A percentile compares a stretch with the other conserved stretches of the same genome.
Conservation (phyloP, 2,888 invertebrate genomes). For the Scaptomyza reducta region DNA sequence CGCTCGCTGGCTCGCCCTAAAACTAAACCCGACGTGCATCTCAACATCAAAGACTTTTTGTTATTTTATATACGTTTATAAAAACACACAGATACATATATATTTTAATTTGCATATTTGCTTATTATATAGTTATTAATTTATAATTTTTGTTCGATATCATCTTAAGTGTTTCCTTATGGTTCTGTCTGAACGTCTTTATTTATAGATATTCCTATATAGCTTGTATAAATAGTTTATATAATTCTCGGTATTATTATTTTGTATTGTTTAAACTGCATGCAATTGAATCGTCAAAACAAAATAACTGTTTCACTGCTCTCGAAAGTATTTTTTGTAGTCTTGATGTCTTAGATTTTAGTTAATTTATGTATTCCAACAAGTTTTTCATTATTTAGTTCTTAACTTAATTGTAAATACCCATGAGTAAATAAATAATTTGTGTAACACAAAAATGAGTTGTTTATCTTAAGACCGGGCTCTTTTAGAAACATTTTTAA, state of each 20-base stretch:
- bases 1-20: slow-evolving; percentile 60
- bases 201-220: slow-evolving; percentile 40
- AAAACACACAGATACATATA: slow-evolving; percentile 20
- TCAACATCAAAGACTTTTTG: slow-evolving; percentile 78
- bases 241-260: slow-evolving; percentile 73
- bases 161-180: slow-evolving; percentile 11
- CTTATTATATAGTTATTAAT: slow-evolving; percentile 46
- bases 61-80: slow-evolving; percentile 44
- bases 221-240: slow-evolving; percentile 40
- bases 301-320: slow-evolving; percentile 32
- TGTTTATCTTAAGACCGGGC: slow-evolving; percentile 9
- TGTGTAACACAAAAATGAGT: slow-evolving; percentile 28
- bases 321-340: slow-evolving; percentile 64
- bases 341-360: slow-evolving; percentile 48
- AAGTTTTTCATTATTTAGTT: slow-evolving; percentile 70
- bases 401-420: slow-evolving; percentile 58
- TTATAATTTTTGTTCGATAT: slow-evolving; percentile 27
- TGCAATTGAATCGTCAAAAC: slow-evolving; percentile 66
- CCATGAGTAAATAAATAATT: slow-evolving; percentile 60
- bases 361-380: slow-evolving; percentile 58
- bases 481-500: slow-evolving; percentile 4
- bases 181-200: slow-evolving; percentile 25
- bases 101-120: slow-evolving; percentile 41
- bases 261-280: slow-evolving; percentile 61
- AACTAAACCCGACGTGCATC: slow-evolving; percentile 64